These are phyloP conservation scores for Styela clava DNA, from an alignment of 23 tunicate species.

Conservation along the genomic window DNA sequence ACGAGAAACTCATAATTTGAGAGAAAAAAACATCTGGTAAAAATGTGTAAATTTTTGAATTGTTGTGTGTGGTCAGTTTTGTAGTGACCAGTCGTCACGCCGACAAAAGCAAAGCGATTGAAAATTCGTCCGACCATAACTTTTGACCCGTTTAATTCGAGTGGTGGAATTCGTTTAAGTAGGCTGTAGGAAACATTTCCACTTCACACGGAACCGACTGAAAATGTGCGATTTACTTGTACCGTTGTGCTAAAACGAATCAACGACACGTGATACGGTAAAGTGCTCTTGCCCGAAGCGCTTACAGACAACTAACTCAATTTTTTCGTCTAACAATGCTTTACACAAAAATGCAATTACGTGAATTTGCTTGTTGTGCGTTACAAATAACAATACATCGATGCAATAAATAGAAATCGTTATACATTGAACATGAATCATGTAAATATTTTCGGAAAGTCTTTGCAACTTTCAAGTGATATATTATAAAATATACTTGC, in stretches of 20 bases:
- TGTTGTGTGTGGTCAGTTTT: not conserved
- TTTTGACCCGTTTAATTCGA: conserved; percentile 14
- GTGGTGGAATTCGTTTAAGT: conserved; percentile 20
- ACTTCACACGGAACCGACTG: conserved; percentile 7
- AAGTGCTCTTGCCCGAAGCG: not conserved
- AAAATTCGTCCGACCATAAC: conserved; percentile 23
- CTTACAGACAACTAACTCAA: not conserved
- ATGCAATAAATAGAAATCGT: too few relatives aligned
- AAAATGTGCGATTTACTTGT: conserved; percentile 3
- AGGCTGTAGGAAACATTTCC: conserved; percentile 12
- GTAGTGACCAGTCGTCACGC: not conserved
- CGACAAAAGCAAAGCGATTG: not conserved
- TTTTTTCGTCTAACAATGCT: too few relatives aligned
- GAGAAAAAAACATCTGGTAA: too few relatives aligned
- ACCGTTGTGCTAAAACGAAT: not conserved
- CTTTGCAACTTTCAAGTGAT: too few relatives aligned
- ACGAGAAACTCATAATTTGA: too few relatives aligned
- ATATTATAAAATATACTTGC: too few relatives aligned
- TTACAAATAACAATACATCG: too few relatives aligned
- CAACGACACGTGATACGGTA: not conserved
- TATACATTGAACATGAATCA: too few relatives aligned
- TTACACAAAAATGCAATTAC: too few relatives aligned
- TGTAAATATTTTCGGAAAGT: too few relatives aligned
- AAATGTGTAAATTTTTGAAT: too few relatives aligned
- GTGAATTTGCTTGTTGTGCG: too few relatives aligned